Base-by-base conservation (phyloP, 2,888 invertebrate species). In the Helicoverpa assulta region DNA sequence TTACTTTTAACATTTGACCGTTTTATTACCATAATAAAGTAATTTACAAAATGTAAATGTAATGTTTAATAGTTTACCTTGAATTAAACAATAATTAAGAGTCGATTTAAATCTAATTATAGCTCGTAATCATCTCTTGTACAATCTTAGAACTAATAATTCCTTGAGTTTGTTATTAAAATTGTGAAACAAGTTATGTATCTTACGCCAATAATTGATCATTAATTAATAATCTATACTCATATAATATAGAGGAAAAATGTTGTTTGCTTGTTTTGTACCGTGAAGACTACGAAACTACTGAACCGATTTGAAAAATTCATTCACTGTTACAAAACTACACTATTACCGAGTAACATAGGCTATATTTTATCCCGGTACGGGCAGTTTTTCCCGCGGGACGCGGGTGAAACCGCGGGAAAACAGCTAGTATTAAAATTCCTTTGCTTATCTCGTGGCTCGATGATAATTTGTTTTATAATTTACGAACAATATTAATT, bases 181-280 rank as follows among this genome's bases (percentile, higher is more conserved):
- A 77, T 83, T 68, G 66, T 71, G 66, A 80, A 83, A 52, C 63
- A 76, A 67, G 69, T 29, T 37, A 19, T 47, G 26, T 26, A 26
- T 26, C 53, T 56, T 67, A 61, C 16, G 55, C 51, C 63, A 74
- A 67, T 62, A 75, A 75, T 76, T 75, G 75, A 26, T 26, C 26
- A 26, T 26, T 26, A 26, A 26, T 26, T 26, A 2, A 26, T 26
- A 4, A 26, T 26, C 26, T 26, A 3, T 26, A 3, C 26, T 26
- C 2, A 3, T 26, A 26, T 26, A 26, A 26, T 26, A 26, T 4
- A 26, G 0, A 26, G 4, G 2, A 26, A 26, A 26, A 2, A 26
- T 26, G 2, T 26, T 26, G 26, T 26, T 3, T 3, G 4, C 26
- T 26, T 26, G 26, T 26, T 26, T 26, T 26, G 26, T 26, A 26